phyloP scores from a whole-genome alignment of 2,113 vertebrate genomes.

The Periophthalmus modestus region DNA sequence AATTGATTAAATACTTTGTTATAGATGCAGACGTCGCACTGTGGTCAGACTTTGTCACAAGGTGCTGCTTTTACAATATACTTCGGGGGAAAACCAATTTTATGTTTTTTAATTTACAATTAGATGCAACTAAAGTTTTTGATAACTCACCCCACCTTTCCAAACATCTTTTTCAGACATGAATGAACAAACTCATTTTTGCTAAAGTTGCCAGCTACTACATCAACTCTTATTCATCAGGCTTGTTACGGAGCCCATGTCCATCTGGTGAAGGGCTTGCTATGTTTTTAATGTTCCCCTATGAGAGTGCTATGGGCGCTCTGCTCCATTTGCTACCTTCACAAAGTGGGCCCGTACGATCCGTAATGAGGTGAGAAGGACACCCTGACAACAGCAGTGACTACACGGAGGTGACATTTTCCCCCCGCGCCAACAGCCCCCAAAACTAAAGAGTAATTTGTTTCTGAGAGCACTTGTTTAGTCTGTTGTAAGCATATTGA shows the following conservation, averaged over 20 bases:
- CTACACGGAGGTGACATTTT: constrained; percentile 46
- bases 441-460: constrained; percentile 46
- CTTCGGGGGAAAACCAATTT: too few relatives aligned
- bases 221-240: constrained; percentile 1
- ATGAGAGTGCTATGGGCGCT: constrained; percentile 40
- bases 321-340: constrained; percentile 33
- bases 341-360: constrained; percentile 20
- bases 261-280: constrained; percentile 28
- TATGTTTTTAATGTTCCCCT: constrained; percentile 38
- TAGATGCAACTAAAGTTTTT: too few relatives aligned
- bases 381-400: constrained; percentile 47
- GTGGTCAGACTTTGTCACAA: too few relatives aligned
- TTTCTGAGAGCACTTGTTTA: constrained; percentile 33
- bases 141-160: too few relatives aligned
- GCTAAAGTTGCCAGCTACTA: background rate
- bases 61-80: too few relatives aligned
- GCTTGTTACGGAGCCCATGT: constrained; percentile 26
- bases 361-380: constrained; percentile 41
- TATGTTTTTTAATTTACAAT: too few relatives aligned
- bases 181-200: constrained; percentile 25
- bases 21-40: too few relatives aligned
- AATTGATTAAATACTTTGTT: too few relatives aligned
- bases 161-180: background rate
- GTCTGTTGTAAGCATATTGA: constrained; percentile 21
- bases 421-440: constrained; percentile 23